These are phyloP conservation scores for Datnioides undecimradiatus DNA, from an alignment of 2,113 vertebrate species.

Conservation along the genomic window DNA sequence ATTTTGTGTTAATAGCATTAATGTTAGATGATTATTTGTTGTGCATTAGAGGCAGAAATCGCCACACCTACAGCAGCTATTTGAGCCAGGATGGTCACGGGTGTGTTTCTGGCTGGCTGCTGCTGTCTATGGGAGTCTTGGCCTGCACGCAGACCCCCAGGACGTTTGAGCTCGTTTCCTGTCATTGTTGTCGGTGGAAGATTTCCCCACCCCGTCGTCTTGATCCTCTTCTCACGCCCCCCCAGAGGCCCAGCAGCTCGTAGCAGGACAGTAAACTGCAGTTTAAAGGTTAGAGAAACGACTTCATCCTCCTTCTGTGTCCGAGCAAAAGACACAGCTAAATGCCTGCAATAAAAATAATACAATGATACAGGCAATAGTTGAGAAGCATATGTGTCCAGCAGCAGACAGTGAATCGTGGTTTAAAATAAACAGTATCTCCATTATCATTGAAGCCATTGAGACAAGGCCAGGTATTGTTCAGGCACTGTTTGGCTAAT, in stretches of 20 bases:
- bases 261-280: slow-evolving; percentile 6
- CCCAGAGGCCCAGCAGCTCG: not conserved
- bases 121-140: slow-evolving; percentile 54
- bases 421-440: slow-evolving; percentile 44
- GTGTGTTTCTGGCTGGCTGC: slow-evolving; percentile 31
- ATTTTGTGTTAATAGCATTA: slow-evolving; percentile 30
- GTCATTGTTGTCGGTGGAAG: slow-evolving; percentile 76
- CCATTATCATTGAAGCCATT: slow-evolving; percentile 25
- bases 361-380: not conserved
- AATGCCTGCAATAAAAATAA: not conserved
- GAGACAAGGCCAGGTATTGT: slow-evolving; percentile 57
- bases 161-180: slow-evolving; percentile 76
- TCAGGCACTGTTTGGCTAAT: slow-evolving; percentile 35
- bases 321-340: not conserved
- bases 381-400: slow-evolving; percentile 15
- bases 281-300: not conserved
- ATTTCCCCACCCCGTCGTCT: slow-evolving; percentile 30
- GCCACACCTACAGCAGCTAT: slow-evolving; percentile 41
- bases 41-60: not conserved
- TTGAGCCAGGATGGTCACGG: slow-evolving; percentile 31
- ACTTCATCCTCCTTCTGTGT: not conserved
- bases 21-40: slow-evolving; percentile 28
- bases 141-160: slow-evolving; percentile 55
- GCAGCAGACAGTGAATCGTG: slow-evolving; percentile 31
- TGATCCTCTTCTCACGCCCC: slow-evolving; percentile 23